These are phyloP conservation scores for Nothocercus nigrocapillus DNA, from an alignment of 2,113 vertebrate genomes.

Conservation along the genomic window DNA sequence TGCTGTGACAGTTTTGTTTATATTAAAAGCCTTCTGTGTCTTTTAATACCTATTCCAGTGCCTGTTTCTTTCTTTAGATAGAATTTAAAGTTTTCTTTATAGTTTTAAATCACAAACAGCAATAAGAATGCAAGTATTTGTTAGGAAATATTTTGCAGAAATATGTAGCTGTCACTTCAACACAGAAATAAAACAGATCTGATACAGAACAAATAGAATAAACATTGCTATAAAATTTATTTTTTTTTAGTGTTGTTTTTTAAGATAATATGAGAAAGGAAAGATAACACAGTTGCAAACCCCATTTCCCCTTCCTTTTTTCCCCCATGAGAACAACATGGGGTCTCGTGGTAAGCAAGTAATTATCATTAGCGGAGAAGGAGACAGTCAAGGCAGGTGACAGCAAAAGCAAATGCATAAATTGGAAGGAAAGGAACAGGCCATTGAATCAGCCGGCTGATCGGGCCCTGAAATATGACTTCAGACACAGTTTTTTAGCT, in stretches of 20 bases:
- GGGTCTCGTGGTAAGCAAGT: neutral
- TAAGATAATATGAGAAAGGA: neutral
- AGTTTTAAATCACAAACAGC: neutral
- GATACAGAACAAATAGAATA: neutral
- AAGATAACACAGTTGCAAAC: neutral
- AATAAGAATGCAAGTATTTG: neutral
- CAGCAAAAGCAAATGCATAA: neutral
- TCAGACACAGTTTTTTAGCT: neutral
- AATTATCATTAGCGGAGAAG: neutral
- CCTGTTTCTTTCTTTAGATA: neutral
- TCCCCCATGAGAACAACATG: neutral
- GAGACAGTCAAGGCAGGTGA: neutral
- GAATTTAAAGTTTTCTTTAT: neutral
- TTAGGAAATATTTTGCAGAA: neutral
- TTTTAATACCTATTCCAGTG: neutral
- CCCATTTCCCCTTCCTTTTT: neutral
- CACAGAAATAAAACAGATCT: neutral
- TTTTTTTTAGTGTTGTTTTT: neutral
- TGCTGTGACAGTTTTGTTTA: neutral
- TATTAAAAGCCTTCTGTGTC: neutral
- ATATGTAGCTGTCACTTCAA: neutral
- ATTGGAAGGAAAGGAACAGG: neutral
- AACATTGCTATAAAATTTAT: rapidly evolving
- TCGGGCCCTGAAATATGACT: neutral
- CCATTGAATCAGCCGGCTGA: neutral